A percentile compares a stretch with the other conserved stretches of the same genome.
phyloP scores from a whole-genome alignment of 2,113 vertebrate species.

The Pipa parva region DNA sequence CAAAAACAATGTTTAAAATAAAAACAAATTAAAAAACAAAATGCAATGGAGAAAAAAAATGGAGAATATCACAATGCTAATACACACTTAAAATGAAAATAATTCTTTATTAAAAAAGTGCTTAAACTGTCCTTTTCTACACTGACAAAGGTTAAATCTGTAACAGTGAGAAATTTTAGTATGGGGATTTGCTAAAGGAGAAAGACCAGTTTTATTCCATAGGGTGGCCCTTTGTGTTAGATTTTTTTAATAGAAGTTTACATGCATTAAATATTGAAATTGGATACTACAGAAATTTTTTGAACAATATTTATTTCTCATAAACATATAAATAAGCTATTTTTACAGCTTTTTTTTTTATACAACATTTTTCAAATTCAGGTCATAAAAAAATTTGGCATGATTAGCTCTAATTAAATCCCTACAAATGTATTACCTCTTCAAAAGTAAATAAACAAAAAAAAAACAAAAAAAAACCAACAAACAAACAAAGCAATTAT shows the following conservation, averaged over 20 bases:
- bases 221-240: neutral
- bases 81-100: too few species aligned
- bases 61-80: too few species aligned
- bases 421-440: neutral
- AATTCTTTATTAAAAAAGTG: too few species aligned
- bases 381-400: neutral
- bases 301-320: neutral
- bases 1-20: too few species aligned
- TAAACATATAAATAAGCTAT: neutral
- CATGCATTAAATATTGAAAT: neutral
- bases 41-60: too few species aligned
- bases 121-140: too few species aligned
- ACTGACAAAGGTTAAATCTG: too few species aligned
- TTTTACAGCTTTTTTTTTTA: constrained; percentile 2
- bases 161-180: too few species aligned
- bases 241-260: neutral
- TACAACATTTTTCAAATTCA: neutral
- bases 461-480: neutral
- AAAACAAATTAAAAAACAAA: too few species aligned
- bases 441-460: neutral
- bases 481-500: neutral
- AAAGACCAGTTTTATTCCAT: too few species aligned
- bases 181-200: too few species aligned
- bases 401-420: neutral
- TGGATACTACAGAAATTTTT: neutral